A percentile compares a stretch with the other conserved stretches of the same genome.
These are phyloP conservation scores for Ceriagrion tenellum DNA, from an alignment of 2,888 invertebrate genomes.

Conservation along the genomic window DNA sequence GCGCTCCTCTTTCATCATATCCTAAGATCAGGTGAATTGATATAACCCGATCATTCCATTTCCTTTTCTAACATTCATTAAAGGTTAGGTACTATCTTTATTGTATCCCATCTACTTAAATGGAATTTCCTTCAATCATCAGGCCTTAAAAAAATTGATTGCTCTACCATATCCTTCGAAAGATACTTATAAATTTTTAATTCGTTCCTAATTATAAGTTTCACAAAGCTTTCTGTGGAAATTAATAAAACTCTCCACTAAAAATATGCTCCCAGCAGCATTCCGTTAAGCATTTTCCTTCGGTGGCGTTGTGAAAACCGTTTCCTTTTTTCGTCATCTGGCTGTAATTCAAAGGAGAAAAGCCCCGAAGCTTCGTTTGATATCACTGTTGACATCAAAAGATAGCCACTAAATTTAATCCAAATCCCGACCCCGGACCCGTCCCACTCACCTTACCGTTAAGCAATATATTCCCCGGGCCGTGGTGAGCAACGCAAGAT, in stretches of 20 bases:
- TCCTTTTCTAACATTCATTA: too few species aligned
- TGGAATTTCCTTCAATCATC: not conserved
- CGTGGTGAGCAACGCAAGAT: slow-evolving; percentile 42
- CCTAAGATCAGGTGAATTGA: too few species aligned
- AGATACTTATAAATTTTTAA: not conserved
- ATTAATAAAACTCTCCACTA: not conserved
- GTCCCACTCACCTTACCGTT: slow-evolving; percentile 26
- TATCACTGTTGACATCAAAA: slow-evolving; percentile 42
- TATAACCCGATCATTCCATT: too few species aligned
- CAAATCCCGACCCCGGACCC: slow-evolving; percentile 12
- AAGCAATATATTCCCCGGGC: slow-evolving; percentile 31
- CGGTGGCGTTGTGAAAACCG: slow-evolving; percentile 14
- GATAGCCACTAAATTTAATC: slow-evolving; percentile 63
- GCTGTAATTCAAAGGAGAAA: not conserved
- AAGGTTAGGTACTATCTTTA: too few species aligned
- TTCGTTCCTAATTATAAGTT: not conserved
- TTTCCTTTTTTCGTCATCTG: slow-evolving; percentile 21
- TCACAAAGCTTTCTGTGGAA: not conserved
- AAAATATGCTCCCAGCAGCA: not conserved
- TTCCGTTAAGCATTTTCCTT: not conserved
- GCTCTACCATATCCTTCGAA: not conserved
- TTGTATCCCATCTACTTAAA: too few species aligned
- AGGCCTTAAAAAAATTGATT: not conserved
- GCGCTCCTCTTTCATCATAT: too few species aligned
- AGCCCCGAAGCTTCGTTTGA: slow-evolving; percentile 48